Conservation (phyloP, 2,797 vertebrate genomes). For the Crypturellus tataupa region DNA sequence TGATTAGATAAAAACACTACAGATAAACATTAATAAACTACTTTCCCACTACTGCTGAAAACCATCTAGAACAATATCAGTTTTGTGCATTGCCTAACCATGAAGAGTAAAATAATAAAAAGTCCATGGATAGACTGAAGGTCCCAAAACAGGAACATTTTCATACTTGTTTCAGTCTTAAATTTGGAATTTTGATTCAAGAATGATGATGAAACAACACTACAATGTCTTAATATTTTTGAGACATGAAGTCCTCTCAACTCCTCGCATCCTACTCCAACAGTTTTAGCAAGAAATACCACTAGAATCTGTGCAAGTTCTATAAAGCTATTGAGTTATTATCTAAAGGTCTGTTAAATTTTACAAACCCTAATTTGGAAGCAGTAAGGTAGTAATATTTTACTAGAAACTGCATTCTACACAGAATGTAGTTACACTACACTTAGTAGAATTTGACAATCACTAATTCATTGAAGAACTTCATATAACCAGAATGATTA, state of each 20-base stretch:
- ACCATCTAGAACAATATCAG: neutral
- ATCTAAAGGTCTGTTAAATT: neutral
- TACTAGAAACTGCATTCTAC: neutral
- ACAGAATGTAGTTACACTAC: neutral
- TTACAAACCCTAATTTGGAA: neutral
- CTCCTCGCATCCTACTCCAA: neutral
- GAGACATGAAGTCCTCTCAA: neutral
- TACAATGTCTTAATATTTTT: neutral
- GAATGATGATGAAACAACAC: neutral
- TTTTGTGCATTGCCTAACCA: neutral
- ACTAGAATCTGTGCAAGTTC: neutral
- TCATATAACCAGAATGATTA: neutral
- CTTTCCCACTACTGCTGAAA: neutral
- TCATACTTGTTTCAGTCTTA: fast-evolving
- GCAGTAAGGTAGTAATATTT: neutral
- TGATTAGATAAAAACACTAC: neutral
- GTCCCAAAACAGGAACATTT: neutral
- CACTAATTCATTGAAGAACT: neutral
- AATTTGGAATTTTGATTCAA: neutral
- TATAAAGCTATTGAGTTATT: neutral
- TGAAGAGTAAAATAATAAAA: neutral
- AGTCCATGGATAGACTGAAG: neutral
- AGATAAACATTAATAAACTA: neutral
- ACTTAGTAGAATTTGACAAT: neutral
- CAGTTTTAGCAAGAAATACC: neutral